These are phyloP conservation scores for Drosophila pseudotakahashii DNA, from an alignment of 2,888 invertebrate species.

Conservation along the genomic window DNA sequence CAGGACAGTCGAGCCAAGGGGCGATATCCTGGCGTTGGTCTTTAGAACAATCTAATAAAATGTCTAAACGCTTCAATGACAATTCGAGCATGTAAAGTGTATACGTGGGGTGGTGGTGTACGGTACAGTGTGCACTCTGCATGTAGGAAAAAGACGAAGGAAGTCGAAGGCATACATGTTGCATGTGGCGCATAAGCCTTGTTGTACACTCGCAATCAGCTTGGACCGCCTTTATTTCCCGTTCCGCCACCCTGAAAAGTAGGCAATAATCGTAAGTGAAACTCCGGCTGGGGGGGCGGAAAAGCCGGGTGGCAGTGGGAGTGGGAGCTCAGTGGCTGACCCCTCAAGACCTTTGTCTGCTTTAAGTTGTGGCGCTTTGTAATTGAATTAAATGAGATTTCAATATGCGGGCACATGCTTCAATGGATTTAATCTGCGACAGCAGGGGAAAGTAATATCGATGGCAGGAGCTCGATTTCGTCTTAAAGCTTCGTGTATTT, in stretches of 20 bases:
- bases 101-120: slow-evolving; percentile 14
- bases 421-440: slow-evolving; percentile 14
- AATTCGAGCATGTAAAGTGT: slow-evolving; percentile 81
- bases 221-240: slow-evolving; percentile 28
- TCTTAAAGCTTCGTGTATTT: slow-evolving; percentile 14
- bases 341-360: slow-evolving; percentile 51
- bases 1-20: slow-evolving; percentile 50
- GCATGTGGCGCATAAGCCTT: slow-evolving; percentile 76
- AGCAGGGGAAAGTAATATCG: slow-evolving; percentile 7
- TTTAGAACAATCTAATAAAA: slow-evolving; percentile 81
- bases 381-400: slow-evolving; percentile 78
- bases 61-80: slow-evolving; percentile 82
- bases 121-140: neutral
- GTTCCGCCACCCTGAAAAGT: slow-evolving; percentile 47
- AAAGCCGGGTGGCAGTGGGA: neutral
- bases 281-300: slow-evolving; percentile 31
- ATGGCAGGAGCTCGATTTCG: slow-evolving; percentile 21
- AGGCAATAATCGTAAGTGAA: slow-evolving; percentile 81
- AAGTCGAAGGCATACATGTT: slow-evolving; percentile 64
- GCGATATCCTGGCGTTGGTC: slow-evolving; percentile 53
- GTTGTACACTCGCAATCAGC: slow-evolving; percentile 67
- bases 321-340: slow-evolving; percentile 13
- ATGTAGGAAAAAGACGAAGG: slow-evolving; percentile 27
- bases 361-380: slow-evolving; percentile 74
- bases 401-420: slow-evolving; percentile 78